phyloP scores from a whole-genome alignment of 2,113 vertebrate species.

The Neotragus moschatus region DNA sequence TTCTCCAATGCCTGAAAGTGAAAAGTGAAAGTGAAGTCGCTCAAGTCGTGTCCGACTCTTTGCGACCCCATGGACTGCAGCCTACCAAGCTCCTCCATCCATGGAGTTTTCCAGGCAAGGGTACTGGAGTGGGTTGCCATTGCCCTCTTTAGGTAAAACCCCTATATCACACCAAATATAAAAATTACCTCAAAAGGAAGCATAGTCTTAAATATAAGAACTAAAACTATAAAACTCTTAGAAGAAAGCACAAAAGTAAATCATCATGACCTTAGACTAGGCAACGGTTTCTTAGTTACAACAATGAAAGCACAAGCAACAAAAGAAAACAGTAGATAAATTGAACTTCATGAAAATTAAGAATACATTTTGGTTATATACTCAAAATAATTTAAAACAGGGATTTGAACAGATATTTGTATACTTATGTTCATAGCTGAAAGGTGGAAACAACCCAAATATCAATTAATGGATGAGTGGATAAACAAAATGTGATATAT shows the following conservation, averaged over 20 bases:
- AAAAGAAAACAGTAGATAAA: neutral
- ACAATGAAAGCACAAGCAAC: neutral
- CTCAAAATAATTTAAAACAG: neutral
- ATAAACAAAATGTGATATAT: neutral
- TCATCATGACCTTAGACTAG: neutral
- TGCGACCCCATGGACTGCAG: rapidly evolving
- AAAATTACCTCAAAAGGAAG: neutral
- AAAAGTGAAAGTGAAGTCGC: no score
- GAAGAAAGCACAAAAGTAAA: neutral
- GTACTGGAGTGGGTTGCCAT: no score
- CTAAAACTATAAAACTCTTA: neutral
- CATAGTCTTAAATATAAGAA: neutral
- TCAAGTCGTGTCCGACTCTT: no score
- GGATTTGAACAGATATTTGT: neutral
- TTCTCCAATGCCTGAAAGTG: no score
- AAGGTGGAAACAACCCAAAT: neutral
- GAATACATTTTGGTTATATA: neutral
- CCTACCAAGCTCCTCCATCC: no score
- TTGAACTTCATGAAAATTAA: neutral
- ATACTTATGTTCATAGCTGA: neutral
- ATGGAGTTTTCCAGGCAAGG: no score
- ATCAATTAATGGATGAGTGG: neutral
- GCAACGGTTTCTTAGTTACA: neutral
- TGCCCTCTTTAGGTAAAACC: neutral
- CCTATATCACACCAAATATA: neutral